Base-by-base conservation (phyloP, 2,113 vertebrate genomes). In the Ranitomeya imitator region DNA sequence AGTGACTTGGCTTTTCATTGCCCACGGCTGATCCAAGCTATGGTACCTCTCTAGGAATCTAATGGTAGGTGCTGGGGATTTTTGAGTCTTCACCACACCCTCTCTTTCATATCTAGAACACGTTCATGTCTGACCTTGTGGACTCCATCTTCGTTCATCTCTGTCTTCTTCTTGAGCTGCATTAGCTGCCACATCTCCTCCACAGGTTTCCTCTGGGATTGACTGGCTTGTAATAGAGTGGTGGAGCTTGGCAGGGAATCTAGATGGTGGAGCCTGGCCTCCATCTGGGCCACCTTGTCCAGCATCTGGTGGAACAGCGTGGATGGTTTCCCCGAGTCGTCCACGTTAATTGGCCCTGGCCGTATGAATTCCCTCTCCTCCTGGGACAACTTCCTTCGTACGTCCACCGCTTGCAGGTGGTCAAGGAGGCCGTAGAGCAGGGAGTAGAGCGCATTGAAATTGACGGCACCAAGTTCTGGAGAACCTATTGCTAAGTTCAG, bases 81-180 rank as follows among this genome's bases (percentile, higher is more conserved):
- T 57, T 13, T 57, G 12, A 7, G 55, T 9, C 55, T 2, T 57
- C 9, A 11, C 55, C 55, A 57, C 7, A 9, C 55, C 12, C 1
- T 9, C 55, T 57, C 55, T 13, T 57, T 9, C 0, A 9, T 9
- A 57, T 9, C 8, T 2, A 57, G 55, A 57, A 57, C 5, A 71
- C 12, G 1, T 31, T 23, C 14, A 9, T 0, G 1, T 61, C 73
- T 89, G 86, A 93, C 94, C 92, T 93, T 94, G 0, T 18, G 74
- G 4, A 77, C 77, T 7, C 89, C 90, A 79, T 93, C 92, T 78
- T 94, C 92, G 0, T 91, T 90, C 37, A 79, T 74, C 19, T 94
- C 93, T 45, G 92, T 71, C 65, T 90, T 92, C 90, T 92, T 93
- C 54, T 54, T 90, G 86, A 95, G 86, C 90, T 91, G 93, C 76